These are phyloP conservation scores for Sebastiscus albofasciatus DNA, from an alignment of 2,797 vertebrate species.

Conservation along the genomic window DNA sequence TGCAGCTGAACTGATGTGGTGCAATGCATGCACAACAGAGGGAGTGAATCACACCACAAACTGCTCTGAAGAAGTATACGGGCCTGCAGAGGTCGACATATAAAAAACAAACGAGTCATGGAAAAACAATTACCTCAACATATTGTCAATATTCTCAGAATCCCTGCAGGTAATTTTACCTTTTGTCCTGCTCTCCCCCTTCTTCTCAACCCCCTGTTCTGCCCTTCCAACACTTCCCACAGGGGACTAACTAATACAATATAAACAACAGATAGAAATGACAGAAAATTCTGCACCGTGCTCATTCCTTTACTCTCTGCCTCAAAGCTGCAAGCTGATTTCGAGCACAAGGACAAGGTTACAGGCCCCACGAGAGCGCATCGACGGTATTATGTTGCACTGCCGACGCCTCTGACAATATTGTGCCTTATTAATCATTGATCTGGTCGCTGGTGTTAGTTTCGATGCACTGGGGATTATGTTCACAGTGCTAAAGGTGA, in stretches of 20 bases:
- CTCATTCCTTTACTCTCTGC: conserved; percentile 35
- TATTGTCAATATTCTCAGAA: conserved; percentile 45
- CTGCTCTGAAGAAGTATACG: neutral
- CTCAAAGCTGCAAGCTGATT: conserved; percentile 56
- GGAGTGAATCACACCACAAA: conserved; percentile 14
- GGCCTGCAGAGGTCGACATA: conserved; percentile 2
- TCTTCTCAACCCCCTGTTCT: neutral
- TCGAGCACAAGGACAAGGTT: conserved; percentile 66
- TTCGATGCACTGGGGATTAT: conserved; percentile 66
- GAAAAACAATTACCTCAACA: conserved; percentile 31
- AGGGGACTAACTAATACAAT: conserved; percentile 24
- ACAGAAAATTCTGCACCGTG: neutral
- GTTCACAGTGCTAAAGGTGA: conserved; percentile 64
- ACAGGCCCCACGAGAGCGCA: conserved; percentile 49
- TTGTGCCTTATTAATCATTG: conserved; percentile 83
- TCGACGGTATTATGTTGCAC: conserved; percentile 69
- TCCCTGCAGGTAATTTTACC: conserved; percentile 15
- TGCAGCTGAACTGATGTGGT: conserved; percentile 30
- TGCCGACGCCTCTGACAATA: conserved; percentile 64
- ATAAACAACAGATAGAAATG: conserved; percentile 49
- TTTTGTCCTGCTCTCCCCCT: neutral
- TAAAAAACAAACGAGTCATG: conserved; percentile 1
- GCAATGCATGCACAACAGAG: conserved; percentile 37
- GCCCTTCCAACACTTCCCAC: conserved; percentile 31
- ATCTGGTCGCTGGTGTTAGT: conserved; percentile 74